Conservation (phyloP, 2,113 vertebrate species). For the Apaloderma vittatum region DNA sequence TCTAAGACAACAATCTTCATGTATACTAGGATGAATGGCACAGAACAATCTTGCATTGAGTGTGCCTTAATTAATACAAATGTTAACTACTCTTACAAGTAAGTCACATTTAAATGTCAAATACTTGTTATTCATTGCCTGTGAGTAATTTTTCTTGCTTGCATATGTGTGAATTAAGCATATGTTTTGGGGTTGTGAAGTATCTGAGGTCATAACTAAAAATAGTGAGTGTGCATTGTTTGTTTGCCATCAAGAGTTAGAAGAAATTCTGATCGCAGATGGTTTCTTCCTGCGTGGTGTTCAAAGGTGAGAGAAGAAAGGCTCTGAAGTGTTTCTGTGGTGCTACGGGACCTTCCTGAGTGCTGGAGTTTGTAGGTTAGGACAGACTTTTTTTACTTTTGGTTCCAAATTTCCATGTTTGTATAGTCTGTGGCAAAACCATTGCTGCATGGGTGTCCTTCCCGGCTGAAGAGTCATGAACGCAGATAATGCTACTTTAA, state of each 20-base stretch:
- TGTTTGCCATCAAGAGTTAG: slow-evolving; percentile 4
- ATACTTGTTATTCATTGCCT: slow-evolving; percentile 48
- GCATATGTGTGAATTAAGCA: slow-evolving; percentile 17
- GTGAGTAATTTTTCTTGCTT: slow-evolving; percentile 44
- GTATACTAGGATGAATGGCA: neutral
- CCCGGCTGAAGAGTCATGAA: neutral
- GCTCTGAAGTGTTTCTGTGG: rapidly evolving
- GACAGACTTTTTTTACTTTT: neutral
- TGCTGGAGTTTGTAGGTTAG: neutral
- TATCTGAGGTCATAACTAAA: slow-evolving; percentile 29
- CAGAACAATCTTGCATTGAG: neutral
- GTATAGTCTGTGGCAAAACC: neutral
- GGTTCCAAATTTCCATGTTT: neutral
- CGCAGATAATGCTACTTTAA: neutral
- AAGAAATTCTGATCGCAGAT: neutral
- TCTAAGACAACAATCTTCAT: neutral
- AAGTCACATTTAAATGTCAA: slow-evolving; percentile 60
- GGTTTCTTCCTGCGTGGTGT: neutral
- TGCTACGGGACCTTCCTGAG: neutral
- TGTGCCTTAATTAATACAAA: slow-evolving; percentile 59
- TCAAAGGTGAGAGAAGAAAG: neutral
- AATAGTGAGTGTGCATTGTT: slow-evolving; percentile 1
- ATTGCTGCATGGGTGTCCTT: neutral
- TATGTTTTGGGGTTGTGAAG: slow-evolving; percentile 34
- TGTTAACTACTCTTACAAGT: slow-evolving; percentile 45